Evolutionary conservation across 2,888 invertebrate genomes (phyloP).

Genomic region (Synanthedon formicaeformis): DNA sequence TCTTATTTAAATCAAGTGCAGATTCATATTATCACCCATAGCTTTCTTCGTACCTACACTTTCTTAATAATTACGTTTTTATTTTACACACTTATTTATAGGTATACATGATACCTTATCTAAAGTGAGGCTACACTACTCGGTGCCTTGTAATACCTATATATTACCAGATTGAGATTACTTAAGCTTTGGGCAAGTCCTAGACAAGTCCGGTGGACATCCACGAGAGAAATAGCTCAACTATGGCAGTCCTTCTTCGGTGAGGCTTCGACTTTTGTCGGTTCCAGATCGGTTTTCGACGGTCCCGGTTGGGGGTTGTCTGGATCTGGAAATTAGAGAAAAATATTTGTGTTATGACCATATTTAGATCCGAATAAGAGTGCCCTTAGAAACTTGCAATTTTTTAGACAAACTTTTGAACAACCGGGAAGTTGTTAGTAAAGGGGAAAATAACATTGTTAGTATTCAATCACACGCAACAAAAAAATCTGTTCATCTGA

Average conservation of each 20-base stretch:
- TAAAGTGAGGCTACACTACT: slow-evolving; percentile 37
- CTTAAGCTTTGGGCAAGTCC: slow-evolving; percentile 61
- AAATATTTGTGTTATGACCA: no score
- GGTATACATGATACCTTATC: neutral
- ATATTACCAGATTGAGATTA: slow-evolving; percentile 60
- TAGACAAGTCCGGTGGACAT: slow-evolving; percentile 18
- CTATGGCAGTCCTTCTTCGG: slow-evolving; percentile 43
- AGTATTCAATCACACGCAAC: no score
- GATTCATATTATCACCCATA: neutral
- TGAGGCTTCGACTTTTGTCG: slow-evolving; percentile 26
- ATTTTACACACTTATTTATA: neutral
- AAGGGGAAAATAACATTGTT: no score
- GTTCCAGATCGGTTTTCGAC: slow-evolving; percentile 30
- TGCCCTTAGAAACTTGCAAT: no score
- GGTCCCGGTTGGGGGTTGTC: slow-evolving; percentile 38
- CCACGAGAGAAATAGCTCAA: slow-evolving; percentile 42
- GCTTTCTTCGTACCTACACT: neutral
- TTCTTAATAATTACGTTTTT: neutral
- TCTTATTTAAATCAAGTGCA: neutral
- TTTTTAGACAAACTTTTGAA: no score
- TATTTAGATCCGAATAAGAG: no score
- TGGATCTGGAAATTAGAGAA: slow-evolving; percentile 29
- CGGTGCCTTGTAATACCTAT: slow-evolving; percentile 43
- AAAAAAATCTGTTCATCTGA: no score
- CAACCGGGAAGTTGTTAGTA: no score